Percentiles rank a stretch among this genome's conserved stretches.
Conservation (phyloP, 1,140 invertebrate species). For the Cotesia typhae region DNA sequence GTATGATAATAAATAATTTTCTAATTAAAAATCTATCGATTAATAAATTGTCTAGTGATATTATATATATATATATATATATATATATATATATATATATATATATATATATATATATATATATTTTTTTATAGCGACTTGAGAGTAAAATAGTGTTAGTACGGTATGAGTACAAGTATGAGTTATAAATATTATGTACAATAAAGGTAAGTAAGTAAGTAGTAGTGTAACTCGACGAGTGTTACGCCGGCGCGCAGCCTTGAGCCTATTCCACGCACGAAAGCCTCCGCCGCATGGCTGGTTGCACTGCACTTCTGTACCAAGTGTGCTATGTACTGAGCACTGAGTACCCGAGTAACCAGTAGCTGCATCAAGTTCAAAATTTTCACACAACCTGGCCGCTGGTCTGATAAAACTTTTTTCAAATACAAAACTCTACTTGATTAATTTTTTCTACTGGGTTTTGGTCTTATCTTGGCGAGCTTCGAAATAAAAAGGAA, state of each 20-base stretch:
- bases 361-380: background rate
- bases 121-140: background rate
- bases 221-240: constrained; percentile 45
- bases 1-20: too few species aligned
- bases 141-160: too few species aligned
- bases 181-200: too few species aligned
- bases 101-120: constrained; percentile 10
- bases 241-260: constrained; percentile 60
- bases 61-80: background rate
- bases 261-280: constrained; percentile 68
- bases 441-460: too few species aligned
- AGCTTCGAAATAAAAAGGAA: background rate
- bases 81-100: constrained; percentile 1
- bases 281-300: constrained; percentile 62
- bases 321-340: constrained; percentile 9
- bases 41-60: background rate
- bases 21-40: background rate
- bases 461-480: too few species aligned
- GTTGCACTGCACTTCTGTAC: constrained; percentile 53
- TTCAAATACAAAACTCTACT: too few species aligned
- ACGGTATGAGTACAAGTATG: too few species aligned
- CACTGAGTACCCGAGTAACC: background rate
- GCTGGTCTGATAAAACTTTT: background rate
- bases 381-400: background rate
- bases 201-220: constrained; percentile 20